Conservation (phyloP, 2,797 vertebrate species). For the Gambusia yucatana region DNA sequence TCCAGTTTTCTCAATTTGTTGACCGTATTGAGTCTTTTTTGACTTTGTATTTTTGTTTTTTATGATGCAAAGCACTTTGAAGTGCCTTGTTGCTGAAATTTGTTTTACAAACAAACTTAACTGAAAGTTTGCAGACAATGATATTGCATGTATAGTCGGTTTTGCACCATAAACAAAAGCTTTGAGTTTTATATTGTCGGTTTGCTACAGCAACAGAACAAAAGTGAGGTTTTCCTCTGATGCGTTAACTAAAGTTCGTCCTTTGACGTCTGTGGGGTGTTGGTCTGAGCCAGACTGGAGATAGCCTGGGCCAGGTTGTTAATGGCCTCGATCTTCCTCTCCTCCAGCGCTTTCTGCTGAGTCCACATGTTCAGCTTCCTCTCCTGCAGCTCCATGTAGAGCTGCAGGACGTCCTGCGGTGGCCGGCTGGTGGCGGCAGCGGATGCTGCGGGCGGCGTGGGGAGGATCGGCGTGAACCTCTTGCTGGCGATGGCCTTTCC, state of each 20-base stretch:
- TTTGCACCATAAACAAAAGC: background rate
- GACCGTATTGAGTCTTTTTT: too few species aligned
- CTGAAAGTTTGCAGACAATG: background rate
- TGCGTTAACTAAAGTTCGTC: conserved; percentile 40
- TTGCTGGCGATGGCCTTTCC: conserved; percentile 78
- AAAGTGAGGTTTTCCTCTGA: background rate
- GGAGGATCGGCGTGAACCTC: conserved; percentile 81
- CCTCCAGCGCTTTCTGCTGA: conserved; percentile 84
- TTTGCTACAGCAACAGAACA: background rate
- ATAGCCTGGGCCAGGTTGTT: conserved; percentile 85
- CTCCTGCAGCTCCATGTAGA: conserved; percentile 86
- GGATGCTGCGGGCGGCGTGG: conserved; percentile 63
- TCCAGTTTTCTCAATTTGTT: too few species aligned
- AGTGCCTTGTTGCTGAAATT: too few species aligned
- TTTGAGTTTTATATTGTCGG: background rate
- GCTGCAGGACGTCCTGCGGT: conserved; percentile 81
- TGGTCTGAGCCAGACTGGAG: conserved; percentile 76
- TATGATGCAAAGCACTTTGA: too few species aligned
- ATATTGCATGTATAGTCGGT: background rate
- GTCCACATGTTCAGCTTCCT: conserved; percentile 86
- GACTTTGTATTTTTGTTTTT: too few species aligned
- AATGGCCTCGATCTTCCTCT: conserved; percentile 85
- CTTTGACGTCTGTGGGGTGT: conserved; percentile 48
- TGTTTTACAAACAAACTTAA: too few species aligned
- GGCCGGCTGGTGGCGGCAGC: conserved; percentile 61